Conservation (phyloP, 2,113 vertebrate genomes). For the Leiothrix lutea region DNA sequence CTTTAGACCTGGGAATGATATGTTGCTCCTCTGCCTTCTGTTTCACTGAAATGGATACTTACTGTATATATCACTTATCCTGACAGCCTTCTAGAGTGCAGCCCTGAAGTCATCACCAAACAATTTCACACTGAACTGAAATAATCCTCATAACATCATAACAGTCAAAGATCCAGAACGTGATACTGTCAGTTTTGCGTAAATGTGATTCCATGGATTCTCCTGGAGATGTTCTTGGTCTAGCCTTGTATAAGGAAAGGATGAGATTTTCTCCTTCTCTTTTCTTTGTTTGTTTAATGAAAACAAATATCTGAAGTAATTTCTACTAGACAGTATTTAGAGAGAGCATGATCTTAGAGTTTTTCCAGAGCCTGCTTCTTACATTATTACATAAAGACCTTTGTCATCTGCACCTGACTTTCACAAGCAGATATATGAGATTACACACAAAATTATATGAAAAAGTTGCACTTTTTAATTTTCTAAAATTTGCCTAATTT, state of each 20-base stretch:
- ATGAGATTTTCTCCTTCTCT: neutral
- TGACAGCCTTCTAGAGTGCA: neutral
- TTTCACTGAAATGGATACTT: constrained; percentile 15
- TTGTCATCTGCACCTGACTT: neutral
- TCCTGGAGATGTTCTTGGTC: neutral
- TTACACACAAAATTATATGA: neutral
- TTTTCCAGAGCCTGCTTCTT: neutral
- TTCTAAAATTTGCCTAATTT: neutral
- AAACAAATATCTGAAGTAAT: neutral
- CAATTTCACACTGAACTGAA: constrained; percentile 11
- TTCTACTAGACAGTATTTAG: neutral
- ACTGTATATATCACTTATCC: neutral
- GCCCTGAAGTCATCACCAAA: neutral
- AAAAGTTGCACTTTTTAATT: neutral
- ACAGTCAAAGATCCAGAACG: neutral
- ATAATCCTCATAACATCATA: neutral
- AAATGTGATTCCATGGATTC: neutral
- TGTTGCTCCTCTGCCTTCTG: neutral
- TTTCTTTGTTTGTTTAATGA: neutral
- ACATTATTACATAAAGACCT: neutral
- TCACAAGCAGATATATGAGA: neutral
- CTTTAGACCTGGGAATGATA: neutral
- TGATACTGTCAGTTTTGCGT: neutral
- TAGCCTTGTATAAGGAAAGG: neutral
- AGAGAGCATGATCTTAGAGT: neutral